Evolutionary conservation across 2,797 vertebrate species (phyloP).

Genomic region (Echeneis naucrates): DNA sequence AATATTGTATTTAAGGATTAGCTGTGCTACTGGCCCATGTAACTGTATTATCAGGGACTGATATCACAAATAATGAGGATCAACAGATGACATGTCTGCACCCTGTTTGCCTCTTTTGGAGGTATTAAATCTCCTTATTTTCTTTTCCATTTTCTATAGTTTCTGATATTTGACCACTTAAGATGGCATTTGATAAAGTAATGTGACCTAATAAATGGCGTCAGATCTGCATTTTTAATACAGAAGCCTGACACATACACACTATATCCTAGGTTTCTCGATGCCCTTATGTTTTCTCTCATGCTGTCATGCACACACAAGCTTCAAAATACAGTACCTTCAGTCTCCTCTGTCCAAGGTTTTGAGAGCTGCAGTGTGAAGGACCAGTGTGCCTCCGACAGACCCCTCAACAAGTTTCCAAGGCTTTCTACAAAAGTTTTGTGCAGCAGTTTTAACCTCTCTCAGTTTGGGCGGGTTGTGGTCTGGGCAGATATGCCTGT

Average conservation of each 20-base stretch:
- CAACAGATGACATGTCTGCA: background rate
- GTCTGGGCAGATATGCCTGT: conserved; percentile 48
- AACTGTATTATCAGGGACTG: background rate
- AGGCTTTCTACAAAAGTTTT: conserved; percentile 32
- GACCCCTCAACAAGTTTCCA: conserved; percentile 44
- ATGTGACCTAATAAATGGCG: background rate
- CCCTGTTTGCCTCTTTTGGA: background rate
- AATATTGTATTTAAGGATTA: background rate
- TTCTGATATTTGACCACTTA: conserved; percentile 14
- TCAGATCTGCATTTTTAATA: conserved; percentile 5
- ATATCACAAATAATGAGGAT: background rate
- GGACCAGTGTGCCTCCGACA: conserved; percentile 22
- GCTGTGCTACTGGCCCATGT: background rate
- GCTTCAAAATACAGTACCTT: conserved; percentile 63
- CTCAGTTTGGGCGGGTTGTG: conserved; percentile 51
- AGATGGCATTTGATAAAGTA: background rate
- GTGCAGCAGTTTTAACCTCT: conserved; percentile 33
- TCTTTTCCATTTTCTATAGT: background rate
- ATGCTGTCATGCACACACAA: conserved; percentile 14
- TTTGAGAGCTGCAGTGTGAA: conserved; percentile 31
- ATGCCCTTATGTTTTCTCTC: conserved; percentile 5
- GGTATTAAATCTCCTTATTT: background rate
- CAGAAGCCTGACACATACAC: conserved; percentile 1
- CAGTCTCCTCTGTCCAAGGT: conserved; percentile 54
- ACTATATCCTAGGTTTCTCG: conserved; percentile 2